Percentiles rank a stretch among this genome's conserved stretches.
Conservation (phyloP, 2,888 invertebrate species). For the Onchidella celtica region DNA sequence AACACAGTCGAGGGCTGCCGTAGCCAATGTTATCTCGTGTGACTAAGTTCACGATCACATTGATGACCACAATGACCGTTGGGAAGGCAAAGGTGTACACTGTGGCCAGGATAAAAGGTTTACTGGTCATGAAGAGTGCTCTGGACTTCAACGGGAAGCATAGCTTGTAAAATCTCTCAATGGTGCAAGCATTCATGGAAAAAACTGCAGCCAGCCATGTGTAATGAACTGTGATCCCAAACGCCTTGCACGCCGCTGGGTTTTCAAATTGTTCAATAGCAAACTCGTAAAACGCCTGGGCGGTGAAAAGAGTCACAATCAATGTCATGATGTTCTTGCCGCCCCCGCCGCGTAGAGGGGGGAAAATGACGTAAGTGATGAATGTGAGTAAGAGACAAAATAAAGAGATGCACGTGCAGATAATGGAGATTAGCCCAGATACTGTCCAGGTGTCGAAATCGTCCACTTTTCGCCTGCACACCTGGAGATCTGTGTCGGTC, state of each 20-base stretch:
- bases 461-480: neutral
- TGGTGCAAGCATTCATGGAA: slow-evolving; percentile 60
- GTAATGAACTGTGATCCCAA: slow-evolving; percentile 58
- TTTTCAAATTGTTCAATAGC: slow-evolving; percentile 33
- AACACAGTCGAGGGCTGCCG: slow-evolving; percentile 52
- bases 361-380: slow-evolving; percentile 51
- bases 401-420: slow-evolving; percentile 52
- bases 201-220: slow-evolving; percentile 56
- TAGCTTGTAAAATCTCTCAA: slow-evolving; percentile 56
- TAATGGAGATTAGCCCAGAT: slow-evolving; percentile 35
- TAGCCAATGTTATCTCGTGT: slow-evolving; percentile 47
- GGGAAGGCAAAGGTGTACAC: slow-evolving; percentile 3
- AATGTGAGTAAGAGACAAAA: slow-evolving; percentile 55
- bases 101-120: neutral
- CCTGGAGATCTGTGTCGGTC: neutral
- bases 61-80: neutral
- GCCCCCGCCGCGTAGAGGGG: slow-evolving; percentile 53
- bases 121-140: neutral
- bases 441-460: neutral
- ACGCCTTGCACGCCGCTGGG: slow-evolving; percentile 46
- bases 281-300: slow-evolving; percentile 55
- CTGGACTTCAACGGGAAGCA: slow-evolving; percentile 18
- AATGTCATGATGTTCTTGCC: slow-evolving; percentile 58
- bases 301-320: slow-evolving; percentile 50
- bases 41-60: neutral